Evolutionary conservation across 2,888 invertebrate species (phyloP).

Genomic region (Chaitophorus viminalis): DNA sequence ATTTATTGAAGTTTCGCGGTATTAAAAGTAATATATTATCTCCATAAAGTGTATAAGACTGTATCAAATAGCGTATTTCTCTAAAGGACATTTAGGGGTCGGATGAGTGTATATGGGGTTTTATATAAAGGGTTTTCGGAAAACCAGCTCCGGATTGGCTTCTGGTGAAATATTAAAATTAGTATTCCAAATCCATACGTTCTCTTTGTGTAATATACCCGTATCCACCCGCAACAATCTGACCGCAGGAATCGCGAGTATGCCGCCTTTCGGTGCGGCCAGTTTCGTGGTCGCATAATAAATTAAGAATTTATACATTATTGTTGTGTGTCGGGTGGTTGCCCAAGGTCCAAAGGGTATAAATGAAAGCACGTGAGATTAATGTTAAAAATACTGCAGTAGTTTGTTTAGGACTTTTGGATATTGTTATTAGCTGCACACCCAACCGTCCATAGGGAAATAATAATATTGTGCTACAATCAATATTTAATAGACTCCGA

Average conservation of each 20-base stretch:
- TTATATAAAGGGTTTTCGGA: conserved; percentile 23
- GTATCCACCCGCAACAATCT: conserved; percentile 36
- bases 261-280: conserved; percentile 48
- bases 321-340: conserved; percentile 48
- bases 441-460: conserved; percentile 34
- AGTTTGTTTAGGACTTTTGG: conserved; percentile 60
- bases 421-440: conserved; percentile 42
- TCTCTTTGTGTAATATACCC: conserved; percentile 38
- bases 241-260: conserved; percentile 51
- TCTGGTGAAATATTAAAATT: conserved; percentile 53
- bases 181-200: conserved; percentile 59
- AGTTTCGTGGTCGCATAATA: conserved; percentile 56
- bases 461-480: conserved; percentile 46
- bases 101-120: not conserved
- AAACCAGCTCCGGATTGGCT: conserved; percentile 39
- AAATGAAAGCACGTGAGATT: conserved; percentile 61
- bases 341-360: conserved; percentile 52
- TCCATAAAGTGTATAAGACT: conserved; percentile 18
- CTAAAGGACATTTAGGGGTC: conserved; percentile 3
- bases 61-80: not conserved
- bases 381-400: conserved; percentile 55
- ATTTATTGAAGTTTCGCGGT: not conserved
- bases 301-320: conserved; percentile 60
- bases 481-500: conserved; percentile 52
- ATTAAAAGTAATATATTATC: not conserved